Base-by-base conservation (phyloP, 2,797 vertebrate species). In the Tachyglossus aculeatus region DNA sequence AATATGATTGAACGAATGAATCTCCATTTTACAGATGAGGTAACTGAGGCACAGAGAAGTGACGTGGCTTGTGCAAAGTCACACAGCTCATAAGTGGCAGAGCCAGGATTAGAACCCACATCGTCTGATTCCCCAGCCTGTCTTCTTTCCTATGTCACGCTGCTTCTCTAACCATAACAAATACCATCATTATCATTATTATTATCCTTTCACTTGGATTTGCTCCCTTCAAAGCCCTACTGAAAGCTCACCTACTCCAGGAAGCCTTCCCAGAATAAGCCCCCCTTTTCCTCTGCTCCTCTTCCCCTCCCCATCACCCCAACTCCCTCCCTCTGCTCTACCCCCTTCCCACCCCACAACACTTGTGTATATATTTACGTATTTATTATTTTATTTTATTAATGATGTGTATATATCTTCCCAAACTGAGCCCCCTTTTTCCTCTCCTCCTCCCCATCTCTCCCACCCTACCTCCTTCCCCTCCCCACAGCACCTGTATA, bases 241-340 rank as follows among this genome's bases (percentile, higher is more conserved):
- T n/a, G n/a, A n/a, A n/a, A 18, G 27, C n/a, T 25, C 16, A 7
- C 5, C 0, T 19, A 15, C 11, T 12, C 25, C 1, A 5, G 19
- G 21, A 1, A 5, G 7, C 3, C 54, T 47, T 54, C 27, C 21
- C 16, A 18, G n/a, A 22, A 24, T 3, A 10, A 18, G n/a, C 29
- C 18, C 29, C 33, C 29, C 38, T 41, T 58, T 37, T 22, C 15
- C 9, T 19, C 6, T 44, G 18, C 36, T 5, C 21, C 74, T 67
- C 34, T 2, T 5, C 52, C 22, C 32, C 21, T 31, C 19, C 24
- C 39, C 16, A 4, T 8, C n/a, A 24, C 33, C 52, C 64, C 60
- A 25, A 25, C 37, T 16, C 19, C 2, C 45, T 53, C 21, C 13
- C 36, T 10, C 32, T 41, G 64, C 22, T 27, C 19, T 4, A 5